Percentiles rank a stretch among this genome's conserved stretches.
These are phyloP conservation scores for Ptychochromis oligacanthus DNA, from an alignment of 2,113 vertebrate genomes.

Conservation along the genomic window DNA sequence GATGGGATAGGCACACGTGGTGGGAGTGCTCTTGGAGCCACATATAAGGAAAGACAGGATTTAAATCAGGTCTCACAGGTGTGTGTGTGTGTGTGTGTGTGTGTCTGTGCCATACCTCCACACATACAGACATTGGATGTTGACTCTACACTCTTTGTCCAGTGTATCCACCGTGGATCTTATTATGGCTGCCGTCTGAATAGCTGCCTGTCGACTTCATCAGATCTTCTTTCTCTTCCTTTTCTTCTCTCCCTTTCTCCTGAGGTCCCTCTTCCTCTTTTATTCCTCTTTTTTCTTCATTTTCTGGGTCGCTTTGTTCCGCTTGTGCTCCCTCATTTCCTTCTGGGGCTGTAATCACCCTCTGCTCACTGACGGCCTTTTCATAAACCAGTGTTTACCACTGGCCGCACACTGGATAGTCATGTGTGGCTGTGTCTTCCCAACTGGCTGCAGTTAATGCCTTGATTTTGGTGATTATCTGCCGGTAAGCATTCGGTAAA, in stretches of 20 bases:
- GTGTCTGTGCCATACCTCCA: slow-evolving; percentile 50
- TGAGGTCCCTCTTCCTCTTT: slow-evolving; percentile 42
- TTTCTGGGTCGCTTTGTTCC: slow-evolving; percentile 58
- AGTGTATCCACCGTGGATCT: slow-evolving; percentile 64
- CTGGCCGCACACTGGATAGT: background rate
- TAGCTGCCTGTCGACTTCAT: slow-evolving; percentile 58
- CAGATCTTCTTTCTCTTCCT: slow-evolving; percentile 54
- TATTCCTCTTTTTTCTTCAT: slow-evolving; percentile 38
- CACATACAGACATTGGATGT: slow-evolving; percentile 31
- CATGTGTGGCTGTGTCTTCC: background rate
- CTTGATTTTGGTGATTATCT: background rate
- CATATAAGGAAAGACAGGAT: slow-evolving; percentile 60
- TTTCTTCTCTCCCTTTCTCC: slow-evolving; percentile 42
- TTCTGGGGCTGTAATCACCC: slow-evolving; percentile 55
- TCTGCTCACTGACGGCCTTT: slow-evolving; percentile 15
- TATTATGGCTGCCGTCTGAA: slow-evolving; percentile 66
- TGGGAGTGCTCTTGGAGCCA: slow-evolving; percentile 35
- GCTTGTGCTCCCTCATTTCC: slow-evolving; percentile 64
- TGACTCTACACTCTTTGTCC: slow-evolving; percentile 55
- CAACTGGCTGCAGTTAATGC: slow-evolving; percentile 43
- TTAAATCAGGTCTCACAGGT: slow-evolving; percentile 23
- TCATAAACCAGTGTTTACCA: slow-evolving; percentile 39
- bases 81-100: background rate
- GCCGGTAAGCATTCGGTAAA: background rate
- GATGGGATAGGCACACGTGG: background rate